phyloP scores from a whole-genome alignment of 2,888 invertebrate species.

The Limnephilus marmoratus region DNA sequence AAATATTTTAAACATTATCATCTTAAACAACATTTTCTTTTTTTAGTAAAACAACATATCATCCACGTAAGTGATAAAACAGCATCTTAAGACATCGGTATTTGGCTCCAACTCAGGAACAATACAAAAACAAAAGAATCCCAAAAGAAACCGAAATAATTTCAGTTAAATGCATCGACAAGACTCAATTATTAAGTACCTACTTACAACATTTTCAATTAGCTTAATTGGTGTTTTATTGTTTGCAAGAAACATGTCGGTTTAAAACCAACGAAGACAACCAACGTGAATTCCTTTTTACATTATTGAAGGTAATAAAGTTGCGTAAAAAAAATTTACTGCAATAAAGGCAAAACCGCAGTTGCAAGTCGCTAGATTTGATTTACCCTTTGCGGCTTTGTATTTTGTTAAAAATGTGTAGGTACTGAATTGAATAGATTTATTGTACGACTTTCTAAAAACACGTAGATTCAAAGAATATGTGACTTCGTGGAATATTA shows the following conservation, averaged over 20 bases:
- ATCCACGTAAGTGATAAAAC: not conserved
- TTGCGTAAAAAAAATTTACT: not conserved
- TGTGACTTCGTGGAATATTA: not conserved
- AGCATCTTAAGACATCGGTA: not conserved
- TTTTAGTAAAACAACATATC: not conserved
- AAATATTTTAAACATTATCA: not conserved
- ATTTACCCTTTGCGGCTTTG: slow-evolving; percentile 35
- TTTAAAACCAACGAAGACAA: not conserved
- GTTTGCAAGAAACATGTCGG: not conserved
- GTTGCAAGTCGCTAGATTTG: not conserved
- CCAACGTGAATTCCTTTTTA: slow-evolving; percentile 13
- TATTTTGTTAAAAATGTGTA: not conserved
- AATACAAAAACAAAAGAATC: not conserved
- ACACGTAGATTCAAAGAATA: not conserved
- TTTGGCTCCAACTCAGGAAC: not conserved
- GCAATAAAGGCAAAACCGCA: slow-evolving; percentile 40
- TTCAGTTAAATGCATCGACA: not conserved
- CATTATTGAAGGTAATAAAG: slow-evolving; percentile 32
- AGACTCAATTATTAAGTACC: not conserved
- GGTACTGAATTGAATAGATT: not conserved
- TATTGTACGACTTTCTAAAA: slow-evolving; percentile 29
- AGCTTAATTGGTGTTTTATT: slow-evolving; percentile 20
- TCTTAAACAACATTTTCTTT: not conserved
- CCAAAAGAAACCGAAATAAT: not conserved
- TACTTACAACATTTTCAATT: not conserved